Evolutionary conservation across 2,113 vertebrate genomes (phyloP), one percentile per base, ranked within the genome.

Genomic region (Rhipidura dahli): DNA sequence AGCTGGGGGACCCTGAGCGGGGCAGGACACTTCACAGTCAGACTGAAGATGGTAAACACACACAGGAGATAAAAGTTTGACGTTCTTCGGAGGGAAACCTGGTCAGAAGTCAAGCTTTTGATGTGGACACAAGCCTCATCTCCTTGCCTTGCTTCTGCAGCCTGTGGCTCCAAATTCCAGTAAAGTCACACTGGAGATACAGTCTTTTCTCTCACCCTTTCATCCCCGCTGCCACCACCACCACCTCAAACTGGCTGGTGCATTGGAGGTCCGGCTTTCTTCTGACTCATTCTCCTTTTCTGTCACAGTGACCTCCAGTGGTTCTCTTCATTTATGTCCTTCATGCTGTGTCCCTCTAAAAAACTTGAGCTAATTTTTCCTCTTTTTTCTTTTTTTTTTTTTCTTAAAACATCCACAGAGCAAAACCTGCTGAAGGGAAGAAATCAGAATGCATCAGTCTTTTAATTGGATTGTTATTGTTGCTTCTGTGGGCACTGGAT

Each of bases 241-340:
- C 72, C 49, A 83, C 63, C 51, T 88, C 42, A 70, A 33, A 85
- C 17, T 79, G 65, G 30, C 70, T 83, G 37, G 44, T 57, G 78
- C 40, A 45, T 5, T 96, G 72, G 89, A 89, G 61, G 77, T 95
- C 57, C 42, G 66, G 78, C 65, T 85, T 51, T 63, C 31, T 33
- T 83, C 61, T 44, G 53, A 51, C 69, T 83, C n/a, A 12, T 59
- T 93, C 69, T 92, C 90, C 65, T 66, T 96, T 92, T 95, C 91
- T 96, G 90, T 78, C 87, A 97, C 91, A 95, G 96, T 63, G 82
- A 96, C 96, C 94, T 87, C 96, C 93, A n/a, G 81, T 90, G 95
- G 97, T 69, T 79, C 59, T 22, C 79, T 82, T 85, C 85, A 69
- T 81, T 93, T 94, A 93, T 57, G 77, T 84, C 81, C 66, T 37